Base-by-base conservation (phyloP, 2,797 vertebrate genomes). In the Halcyon leucocephala region DNA sequence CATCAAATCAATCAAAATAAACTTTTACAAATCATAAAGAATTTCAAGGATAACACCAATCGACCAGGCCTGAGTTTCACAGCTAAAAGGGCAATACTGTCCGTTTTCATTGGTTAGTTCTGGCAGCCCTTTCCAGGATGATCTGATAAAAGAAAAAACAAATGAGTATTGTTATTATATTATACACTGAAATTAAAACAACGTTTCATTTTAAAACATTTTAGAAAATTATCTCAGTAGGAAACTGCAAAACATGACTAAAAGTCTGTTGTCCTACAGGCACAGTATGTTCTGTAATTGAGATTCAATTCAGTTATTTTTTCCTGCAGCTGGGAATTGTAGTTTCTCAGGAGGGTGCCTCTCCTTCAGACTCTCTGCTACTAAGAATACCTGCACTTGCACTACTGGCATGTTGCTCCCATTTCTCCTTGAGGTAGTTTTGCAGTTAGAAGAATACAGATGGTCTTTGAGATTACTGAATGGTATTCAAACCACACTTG, bases 41-140 rank as follows among this genome's bases (percentile, higher is more conserved):
- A 99, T 98, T 96, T 99, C 99, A 90, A 99, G 98, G 91, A 99
- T 86, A 22, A 98, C 97, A 91, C 99, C 98, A 81, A 99, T 97
- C 3, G 99, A 99, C 99, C 99, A 99, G 72, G 99, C 99, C 97
- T 99, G 99, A 37, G 98, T 99, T 98, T 99, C 99, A 97, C 99
- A 99, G 98, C 99, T 99, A 94, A 99, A 99, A 7, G 99, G 98
- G 81, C 99, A 99, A 97, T 98, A 98, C 49, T 99, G 99, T 74
- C 99, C 99, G 10, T 99, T 99, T 93, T 99, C 99, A 96, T 99
- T 99, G 91, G 99, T 99, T 93, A 99, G 97, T 95, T 99, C 99
- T 26, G 99, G 99, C 79, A 99, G 99, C 69, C 99, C 99, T 94
- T 99, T 99, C 99, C 99, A 99, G 7, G 98, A 98, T 35, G 99